Base-by-base conservation (phyloP, 1,140 invertebrate species). In the Oreohelix idahoensis region DNA sequence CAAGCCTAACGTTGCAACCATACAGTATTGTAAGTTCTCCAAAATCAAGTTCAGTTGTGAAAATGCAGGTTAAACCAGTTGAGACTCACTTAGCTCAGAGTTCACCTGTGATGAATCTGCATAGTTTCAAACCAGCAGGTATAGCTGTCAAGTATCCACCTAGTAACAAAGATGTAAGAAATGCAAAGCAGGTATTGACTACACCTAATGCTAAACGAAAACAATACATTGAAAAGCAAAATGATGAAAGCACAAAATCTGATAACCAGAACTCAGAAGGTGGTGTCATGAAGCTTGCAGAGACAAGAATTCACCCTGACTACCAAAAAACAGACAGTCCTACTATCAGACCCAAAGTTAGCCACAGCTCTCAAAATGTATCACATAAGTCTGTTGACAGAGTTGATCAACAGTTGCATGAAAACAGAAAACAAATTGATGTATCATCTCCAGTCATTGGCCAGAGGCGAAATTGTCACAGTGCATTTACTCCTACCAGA, bases 361-460 rank as follows among this genome's bases (percentile, higher is more conserved):
- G n/a, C 53, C 63, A 66, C 20, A 66, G 29, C 29, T 29, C 63
- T 32, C 63, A 66, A 32, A 58, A 20, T 23, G 53, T 58, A 66
- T 11, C 38, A 26, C 71, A 74, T 8, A 39, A 63, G 2, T 84
- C 83, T 76, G 83, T 84, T 36, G 83, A 81, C 39, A 63, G 79
- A 42, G 73, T 74, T 17, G 83, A 73, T 38, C 79, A 81, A 39
- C 83, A 84, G 53, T 51, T 84, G n/a, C 70, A 29, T n/a, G 83
- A 76, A 35, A 71, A 81, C 71, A 49, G 78, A 32, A 79, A 84
- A 49, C 83, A 84, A 70, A 81, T 84, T 39, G 83, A 81, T 74
- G 79, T 81, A 26, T 80, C 73, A 26, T 74, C 83, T 29, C 70
- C 70, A 32, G 26, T 77, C 15, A 77, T 77, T 26, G 79, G 78